These are phyloP conservation scores for Ophioninae sp. DNA, from an alignment of 2,888 invertebrate genomes.

Conservation along the genomic window DNA sequence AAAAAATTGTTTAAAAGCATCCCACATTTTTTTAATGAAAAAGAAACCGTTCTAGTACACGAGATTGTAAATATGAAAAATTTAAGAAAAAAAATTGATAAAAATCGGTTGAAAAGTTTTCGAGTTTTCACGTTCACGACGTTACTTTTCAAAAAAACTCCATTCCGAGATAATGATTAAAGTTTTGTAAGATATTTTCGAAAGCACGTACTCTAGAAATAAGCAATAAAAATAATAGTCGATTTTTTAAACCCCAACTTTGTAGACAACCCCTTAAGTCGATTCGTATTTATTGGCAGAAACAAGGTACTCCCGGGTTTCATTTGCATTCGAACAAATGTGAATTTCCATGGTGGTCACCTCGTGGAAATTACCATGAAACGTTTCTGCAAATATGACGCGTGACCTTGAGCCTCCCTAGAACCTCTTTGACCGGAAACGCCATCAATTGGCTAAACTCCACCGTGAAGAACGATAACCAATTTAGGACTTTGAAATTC, in stretches of 20 bases:
- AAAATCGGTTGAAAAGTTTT: no score
- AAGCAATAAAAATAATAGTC: no score
- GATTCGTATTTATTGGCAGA: not conserved
- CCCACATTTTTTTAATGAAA: no score
- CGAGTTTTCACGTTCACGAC: no score
- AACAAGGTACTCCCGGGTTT: not conserved
- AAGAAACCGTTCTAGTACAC: no score
- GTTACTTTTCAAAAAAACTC: no score
- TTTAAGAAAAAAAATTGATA: no score
- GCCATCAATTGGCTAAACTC: constrained; percentile 71
- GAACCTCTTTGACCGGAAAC: constrained; percentile 72
- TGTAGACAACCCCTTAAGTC: not conserved
- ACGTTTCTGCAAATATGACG: constrained; percentile 2
- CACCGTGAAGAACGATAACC: constrained; percentile 73
- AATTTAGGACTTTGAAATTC: constrained; percentile 79
- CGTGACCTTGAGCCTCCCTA: constrained; percentile 59
- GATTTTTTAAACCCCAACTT: not conserved
- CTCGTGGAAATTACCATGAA: not conserved
- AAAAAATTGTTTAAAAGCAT: no score
- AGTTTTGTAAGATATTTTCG: no score
- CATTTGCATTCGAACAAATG: not conserved
- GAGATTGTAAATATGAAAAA: no score
- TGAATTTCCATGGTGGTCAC: not conserved
- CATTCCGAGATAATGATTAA: no score
- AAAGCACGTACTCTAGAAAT: no score